Conservation (phyloP, 2,888 invertebrate genomes). For the Chrysina gloriosa region DNA sequence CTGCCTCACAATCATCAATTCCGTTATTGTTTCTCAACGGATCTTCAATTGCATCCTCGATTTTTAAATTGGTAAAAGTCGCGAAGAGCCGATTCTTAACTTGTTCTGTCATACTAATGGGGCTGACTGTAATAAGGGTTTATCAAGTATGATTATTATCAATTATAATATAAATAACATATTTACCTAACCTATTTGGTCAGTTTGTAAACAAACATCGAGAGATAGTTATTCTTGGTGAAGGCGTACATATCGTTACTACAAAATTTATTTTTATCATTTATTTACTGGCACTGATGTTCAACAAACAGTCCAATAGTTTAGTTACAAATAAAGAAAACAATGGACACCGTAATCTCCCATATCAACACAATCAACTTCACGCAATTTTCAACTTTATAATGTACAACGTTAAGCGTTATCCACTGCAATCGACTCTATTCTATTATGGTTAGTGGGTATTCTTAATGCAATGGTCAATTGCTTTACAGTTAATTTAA, state of each 20-base stretch:
- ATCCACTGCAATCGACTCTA: not conserved
- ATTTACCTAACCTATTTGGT: slow-evolving; percentile 33
- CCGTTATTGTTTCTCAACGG: slow-evolving; percentile 48
- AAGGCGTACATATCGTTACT: not conserved
- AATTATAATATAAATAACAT: slow-evolving; percentile 8
- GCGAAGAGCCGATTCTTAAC: slow-evolving; percentile 29
- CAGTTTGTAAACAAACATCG: slow-evolving; percentile 17
- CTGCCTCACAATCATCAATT: slow-evolving; percentile 55
- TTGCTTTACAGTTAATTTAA: slow-evolving; percentile 46
- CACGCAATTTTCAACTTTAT: slow-evolving; percentile 40
- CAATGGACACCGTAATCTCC: slow-evolving; percentile 37
- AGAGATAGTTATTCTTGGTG: not conserved
- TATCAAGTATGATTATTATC: not conserved
- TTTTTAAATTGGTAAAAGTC: slow-evolving; percentile 38
- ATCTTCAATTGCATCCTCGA: slow-evolving; percentile 41
- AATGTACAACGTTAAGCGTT: not conserved
- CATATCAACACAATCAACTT: slow-evolving; percentile 17
- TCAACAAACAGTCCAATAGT: not conserved
- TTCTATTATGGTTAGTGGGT: slow-evolving; percentile 29
- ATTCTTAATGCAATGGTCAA: slow-evolving; percentile 40
- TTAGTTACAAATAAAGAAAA: slow-evolving; percentile 28
- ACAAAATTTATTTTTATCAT: slow-evolving; percentile 2
- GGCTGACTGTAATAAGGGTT: no score
- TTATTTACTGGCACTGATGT: slow-evolving; percentile 5
- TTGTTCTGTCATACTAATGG: slow-evolving; percentile 41